These are phyloP conservation scores for Ischnura elegans DNA, from an alignment of 2,888 invertebrate genomes.

Conservation along the genomic window DNA sequence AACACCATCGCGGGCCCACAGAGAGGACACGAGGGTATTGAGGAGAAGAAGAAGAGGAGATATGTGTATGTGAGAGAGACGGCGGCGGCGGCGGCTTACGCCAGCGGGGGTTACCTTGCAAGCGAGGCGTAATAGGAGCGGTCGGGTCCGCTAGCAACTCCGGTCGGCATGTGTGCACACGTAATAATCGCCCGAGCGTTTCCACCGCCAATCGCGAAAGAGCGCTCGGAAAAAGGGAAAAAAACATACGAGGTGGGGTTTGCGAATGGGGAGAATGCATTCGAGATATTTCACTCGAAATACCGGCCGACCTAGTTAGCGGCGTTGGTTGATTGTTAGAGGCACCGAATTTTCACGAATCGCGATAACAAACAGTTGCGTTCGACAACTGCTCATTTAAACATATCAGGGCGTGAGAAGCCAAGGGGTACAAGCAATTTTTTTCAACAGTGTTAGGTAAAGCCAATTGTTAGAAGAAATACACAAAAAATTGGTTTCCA, in stretches of 20 bases:
- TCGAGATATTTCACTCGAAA: conserved; percentile 45
- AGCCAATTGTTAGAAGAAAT: no score
- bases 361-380: no score
- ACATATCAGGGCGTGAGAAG: no score
- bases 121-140: neutral
- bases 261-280: neutral
- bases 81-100: neutral
- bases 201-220: neutral
- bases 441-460: no score
- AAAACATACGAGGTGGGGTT: neutral
- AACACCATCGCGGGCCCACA: neutral
- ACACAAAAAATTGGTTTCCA: no score
- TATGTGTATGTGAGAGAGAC: neutral
- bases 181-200: neutral
- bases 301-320: conserved; percentile 50
- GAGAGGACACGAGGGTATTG: no score
- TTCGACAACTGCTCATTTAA: no score
- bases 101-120: neutral
- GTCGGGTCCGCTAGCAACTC: neutral
- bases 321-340: neutral
- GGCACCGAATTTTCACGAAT: no score
- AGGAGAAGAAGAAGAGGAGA: no score
- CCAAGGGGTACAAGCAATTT: no score
- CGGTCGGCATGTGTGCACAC: neutral
- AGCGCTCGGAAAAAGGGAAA: neutral